Percentiles rank a stretch among this genome's conserved stretches.
phyloP scores from a whole-genome alignment of 2,113 vertebrate genomes.

The Mirza zaza region DNA sequence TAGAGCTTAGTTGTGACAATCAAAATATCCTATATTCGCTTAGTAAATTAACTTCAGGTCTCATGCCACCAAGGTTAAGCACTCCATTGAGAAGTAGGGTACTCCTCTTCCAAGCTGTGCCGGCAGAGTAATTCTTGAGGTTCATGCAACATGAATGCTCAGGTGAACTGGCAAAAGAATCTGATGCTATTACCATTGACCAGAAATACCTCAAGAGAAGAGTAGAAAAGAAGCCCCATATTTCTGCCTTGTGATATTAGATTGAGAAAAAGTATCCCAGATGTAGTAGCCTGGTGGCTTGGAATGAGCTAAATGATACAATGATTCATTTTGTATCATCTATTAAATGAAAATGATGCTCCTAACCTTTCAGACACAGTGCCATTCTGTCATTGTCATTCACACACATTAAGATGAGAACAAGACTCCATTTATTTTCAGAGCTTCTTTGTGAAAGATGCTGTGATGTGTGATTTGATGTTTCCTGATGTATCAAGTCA shows the following conservation, averaged over 20 bases:
- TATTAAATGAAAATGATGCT: not conserved
- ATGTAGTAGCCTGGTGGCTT: not conserved
- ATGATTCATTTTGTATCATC: not conserved
- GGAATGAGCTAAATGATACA: not conserved
- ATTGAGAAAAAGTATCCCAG: not conserved
- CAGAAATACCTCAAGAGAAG: not conserved
- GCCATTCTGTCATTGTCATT: not conserved
- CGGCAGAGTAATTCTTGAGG: not conserved
- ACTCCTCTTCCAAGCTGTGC: not conserved
- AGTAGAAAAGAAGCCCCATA: not conserved
- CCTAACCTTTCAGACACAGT: not conserved
- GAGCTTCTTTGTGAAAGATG: not conserved
- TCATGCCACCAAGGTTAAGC: not conserved
- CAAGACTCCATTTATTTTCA: not conserved
- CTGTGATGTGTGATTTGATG: not conserved
- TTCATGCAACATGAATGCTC: not conserved
- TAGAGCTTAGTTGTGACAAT: not conserved
- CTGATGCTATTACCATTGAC: not conserved
- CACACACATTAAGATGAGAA: not conserved
- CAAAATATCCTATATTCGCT: not conserved
- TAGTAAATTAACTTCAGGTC: not conserved
- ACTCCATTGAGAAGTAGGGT: not conserved
- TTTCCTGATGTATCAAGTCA: not conserved
- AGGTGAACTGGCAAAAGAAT: conserved; percentile 17
- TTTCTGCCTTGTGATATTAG: not conserved